phyloP scores from a whole-genome alignment of 2,113 vertebrate genomes.

The Hyla sarda region DNA sequence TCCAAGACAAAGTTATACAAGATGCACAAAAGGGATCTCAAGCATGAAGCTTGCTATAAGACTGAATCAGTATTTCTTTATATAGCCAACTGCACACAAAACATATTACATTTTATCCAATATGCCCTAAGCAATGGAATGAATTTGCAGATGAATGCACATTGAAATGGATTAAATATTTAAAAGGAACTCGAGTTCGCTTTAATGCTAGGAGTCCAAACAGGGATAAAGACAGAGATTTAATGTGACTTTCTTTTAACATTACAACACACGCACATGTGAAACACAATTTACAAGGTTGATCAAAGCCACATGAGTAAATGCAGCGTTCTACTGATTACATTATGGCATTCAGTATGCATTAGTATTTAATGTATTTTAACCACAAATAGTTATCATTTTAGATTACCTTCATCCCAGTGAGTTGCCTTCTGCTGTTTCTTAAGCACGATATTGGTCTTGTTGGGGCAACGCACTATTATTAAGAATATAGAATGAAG shows the following conservation, averaged over 20 bases:
- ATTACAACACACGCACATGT: neutral
- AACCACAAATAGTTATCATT: too few relatives aligned
- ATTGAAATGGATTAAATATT: conserved; percentile 25
- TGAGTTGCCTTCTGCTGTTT: too few relatives aligned
- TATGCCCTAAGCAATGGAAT: conserved; percentile 27
- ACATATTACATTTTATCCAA: conserved; percentile 5
- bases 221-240: neutral
- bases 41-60: conserved; percentile 41
- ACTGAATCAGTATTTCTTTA: conserved; percentile 43
- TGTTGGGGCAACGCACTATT: too few relatives aligned
- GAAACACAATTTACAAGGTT: neutral
- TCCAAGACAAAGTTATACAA: conserved; percentile 53
- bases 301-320: too few relatives aligned
- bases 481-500: too few relatives aligned
- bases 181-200: neutral
- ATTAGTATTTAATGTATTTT: too few relatives aligned
- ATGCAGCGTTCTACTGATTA: too few relatives aligned
- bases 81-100: conserved; percentile 44
- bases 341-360: too few relatives aligned
- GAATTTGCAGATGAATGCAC: conserved; percentile 24
- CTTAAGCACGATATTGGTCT: too few relatives aligned
- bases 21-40: conserved; percentile 46
- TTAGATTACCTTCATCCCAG: too few relatives aligned
- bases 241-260: neutral
- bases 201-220: neutral